A percentile compares a stretch with the other conserved stretches of the same genome.
phyloP scores from a whole-genome alignment of 2,113 vertebrate genomes.

The Chaetura pelagica region DNA sequence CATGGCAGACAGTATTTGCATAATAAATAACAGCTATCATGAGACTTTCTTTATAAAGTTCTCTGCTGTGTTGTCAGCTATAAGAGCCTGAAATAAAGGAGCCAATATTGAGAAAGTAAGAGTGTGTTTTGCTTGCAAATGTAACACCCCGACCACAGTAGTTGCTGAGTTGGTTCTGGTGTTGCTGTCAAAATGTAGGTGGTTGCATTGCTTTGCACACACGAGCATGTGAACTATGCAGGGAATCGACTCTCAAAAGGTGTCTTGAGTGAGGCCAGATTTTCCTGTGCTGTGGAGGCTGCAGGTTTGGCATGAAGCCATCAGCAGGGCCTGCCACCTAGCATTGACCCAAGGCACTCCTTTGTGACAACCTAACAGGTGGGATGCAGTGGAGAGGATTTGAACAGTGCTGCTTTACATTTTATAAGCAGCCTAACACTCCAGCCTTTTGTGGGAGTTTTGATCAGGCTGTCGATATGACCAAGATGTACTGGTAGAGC shows the following conservation, averaged over 20 bases:
- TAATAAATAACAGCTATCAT: conserved; percentile 83
- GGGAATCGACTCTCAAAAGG: neutral
- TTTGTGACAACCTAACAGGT: neutral
- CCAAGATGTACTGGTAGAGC: neutral
- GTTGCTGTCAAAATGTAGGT: conserved; percentile 1
- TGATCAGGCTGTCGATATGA: fast-evolving
- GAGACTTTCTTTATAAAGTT: conserved; percentile 80
- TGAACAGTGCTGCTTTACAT: neutral
- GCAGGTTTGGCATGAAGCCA: neutral
- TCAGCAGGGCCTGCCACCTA: neutral
- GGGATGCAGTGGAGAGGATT: fast-evolving
- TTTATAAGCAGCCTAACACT: neutral
- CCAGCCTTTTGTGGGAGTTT: fast-evolving
- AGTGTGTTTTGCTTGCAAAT: conserved; percentile 67
- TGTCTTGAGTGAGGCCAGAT: neutral
- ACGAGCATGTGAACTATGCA: neutral
- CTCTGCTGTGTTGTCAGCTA: conserved; percentile 76
- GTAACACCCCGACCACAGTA: neutral
- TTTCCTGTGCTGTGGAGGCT: neutral
- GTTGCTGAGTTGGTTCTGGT: conserved; percentile 29
- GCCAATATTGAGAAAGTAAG: conserved; percentile 71
- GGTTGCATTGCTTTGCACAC: neutral
- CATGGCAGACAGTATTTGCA: conserved; percentile 80
- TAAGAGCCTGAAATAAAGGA: conserved; percentile 67
- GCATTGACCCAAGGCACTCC: neutral